These are phyloP conservation scores for Drosophila paracracens DNA, from an alignment of 2,888 invertebrate genomes.

Conservation along the genomic window DNA sequence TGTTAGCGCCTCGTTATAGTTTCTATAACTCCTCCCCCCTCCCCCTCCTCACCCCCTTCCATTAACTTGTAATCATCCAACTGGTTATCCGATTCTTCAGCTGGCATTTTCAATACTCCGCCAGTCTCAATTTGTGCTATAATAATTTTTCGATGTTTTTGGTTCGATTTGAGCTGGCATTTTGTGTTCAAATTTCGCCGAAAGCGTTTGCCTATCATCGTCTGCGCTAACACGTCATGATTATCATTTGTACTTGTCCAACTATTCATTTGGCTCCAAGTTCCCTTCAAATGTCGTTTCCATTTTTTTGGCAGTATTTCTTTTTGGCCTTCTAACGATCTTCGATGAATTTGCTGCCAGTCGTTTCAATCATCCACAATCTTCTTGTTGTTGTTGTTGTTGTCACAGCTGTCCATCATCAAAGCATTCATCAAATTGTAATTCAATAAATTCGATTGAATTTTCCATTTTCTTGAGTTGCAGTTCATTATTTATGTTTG, in stretches of 20 bases:
- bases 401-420: constrained; percentile 53
- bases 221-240: constrained; percentile 55
- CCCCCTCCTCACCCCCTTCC: neutral
- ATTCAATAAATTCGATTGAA: constrained; percentile 45
- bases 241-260: constrained; percentile 59
- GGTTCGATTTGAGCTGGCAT: constrained; percentile 38
- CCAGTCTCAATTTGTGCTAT: constrained; percentile 35
- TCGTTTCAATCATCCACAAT: constrained; percentile 51
- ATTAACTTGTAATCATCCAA: neutral
- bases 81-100: constrained; percentile 35
- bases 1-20: constrained; percentile 68
- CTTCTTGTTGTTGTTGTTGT: constrained; percentile 19
- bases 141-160: constrained; percentile 37
- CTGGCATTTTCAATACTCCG: constrained; percentile 51
- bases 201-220: constrained; percentile 72
- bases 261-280: constrained; percentile 8
- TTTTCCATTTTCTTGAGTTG: constrained; percentile 4
- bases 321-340: constrained; percentile 60
- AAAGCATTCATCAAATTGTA: constrained; percentile 38
- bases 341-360: constrained; percentile 34
- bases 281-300: constrained; percentile 16
- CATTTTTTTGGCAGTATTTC: neutral
- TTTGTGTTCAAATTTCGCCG: constrained; percentile 66
- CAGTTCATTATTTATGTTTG: constrained; percentile 28
- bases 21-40: constrained; percentile 37